Evolutionary conservation across 2,113 vertebrate species (phyloP).

Genomic region (Podilymbus podiceps): DNA sequence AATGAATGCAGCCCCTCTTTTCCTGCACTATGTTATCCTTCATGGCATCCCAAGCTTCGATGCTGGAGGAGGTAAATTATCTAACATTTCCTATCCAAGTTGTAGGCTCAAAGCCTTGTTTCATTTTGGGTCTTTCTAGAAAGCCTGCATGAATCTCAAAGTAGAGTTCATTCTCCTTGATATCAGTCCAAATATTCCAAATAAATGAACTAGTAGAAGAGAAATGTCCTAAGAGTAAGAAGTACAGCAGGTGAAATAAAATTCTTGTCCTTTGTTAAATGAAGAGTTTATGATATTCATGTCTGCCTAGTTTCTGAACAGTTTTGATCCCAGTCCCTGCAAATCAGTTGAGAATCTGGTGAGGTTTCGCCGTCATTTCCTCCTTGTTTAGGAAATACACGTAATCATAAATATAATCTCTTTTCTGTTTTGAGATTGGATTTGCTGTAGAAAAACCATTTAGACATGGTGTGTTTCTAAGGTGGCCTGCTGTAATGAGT

Average conservation of each 20-base stretch:
- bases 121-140: neutral
- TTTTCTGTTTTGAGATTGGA: neutral
- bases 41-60: slow-evolving; percentile 89
- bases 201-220: neutral
- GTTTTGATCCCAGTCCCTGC: neutral
- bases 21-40: slow-evolving; percentile 89
- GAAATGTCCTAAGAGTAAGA: neutral
- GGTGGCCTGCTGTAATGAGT: neutral
- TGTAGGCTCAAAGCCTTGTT: neutral
- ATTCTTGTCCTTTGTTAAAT: neutral
- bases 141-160: neutral
- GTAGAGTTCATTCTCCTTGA: neutral
- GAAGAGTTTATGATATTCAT: neutral
- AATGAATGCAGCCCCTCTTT: slow-evolving; percentile 89
- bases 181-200: neutral
- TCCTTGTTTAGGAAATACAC: neutral
- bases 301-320: neutral
- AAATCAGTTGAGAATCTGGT: neutral
- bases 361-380: neutral
- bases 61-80: slow-evolving; percentile 79
- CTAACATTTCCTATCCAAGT: neutral
- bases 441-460: neutral
- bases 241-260: neutral
- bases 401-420: neutral
- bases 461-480: neutral